Evolutionary conservation across 2,888 invertebrate species (phyloP).

Genomic region (Drosophila subquinaria): DNA sequence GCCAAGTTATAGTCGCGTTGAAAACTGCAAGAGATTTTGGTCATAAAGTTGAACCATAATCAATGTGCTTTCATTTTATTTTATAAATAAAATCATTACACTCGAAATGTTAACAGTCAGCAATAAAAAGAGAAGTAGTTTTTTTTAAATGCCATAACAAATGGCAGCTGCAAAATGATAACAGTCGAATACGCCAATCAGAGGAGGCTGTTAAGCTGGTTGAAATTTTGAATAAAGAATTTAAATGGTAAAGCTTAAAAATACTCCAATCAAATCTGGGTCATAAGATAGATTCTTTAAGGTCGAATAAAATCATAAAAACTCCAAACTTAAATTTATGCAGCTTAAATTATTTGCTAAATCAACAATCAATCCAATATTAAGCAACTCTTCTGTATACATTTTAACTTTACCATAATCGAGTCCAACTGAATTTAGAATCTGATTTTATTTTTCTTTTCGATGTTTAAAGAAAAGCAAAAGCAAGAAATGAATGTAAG

Average conservation of each 20-base stretch:
- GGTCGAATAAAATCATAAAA: not conserved
- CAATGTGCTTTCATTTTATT: slow-evolving; percentile 13
- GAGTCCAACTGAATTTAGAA: slow-evolving; percentile 12
- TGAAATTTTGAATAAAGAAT: not conserved
- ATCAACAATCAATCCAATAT: not conserved
- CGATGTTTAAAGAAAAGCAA: not conserved
- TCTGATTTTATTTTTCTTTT: not conserved
- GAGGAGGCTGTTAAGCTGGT: not conserved
- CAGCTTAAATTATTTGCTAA: not conserved
- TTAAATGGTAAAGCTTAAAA: not conserved
- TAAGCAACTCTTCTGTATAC: not conserved
- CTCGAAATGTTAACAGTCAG: slow-evolving; percentile 11
- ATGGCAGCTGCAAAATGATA: slow-evolving; percentile 10
- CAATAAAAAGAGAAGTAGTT: slow-evolving; percentile 7
- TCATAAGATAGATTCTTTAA: too few relatives aligned
- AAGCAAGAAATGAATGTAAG: not conserved
- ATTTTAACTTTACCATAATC: not conserved
- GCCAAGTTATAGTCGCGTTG: slow-evolving; percentile 3
- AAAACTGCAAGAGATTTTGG: slow-evolving; percentile 3
- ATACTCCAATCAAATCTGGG: not conserved
- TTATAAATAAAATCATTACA: slow-evolving; percentile 7
- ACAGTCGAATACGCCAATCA: slow-evolving; percentile 1
- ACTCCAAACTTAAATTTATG: not conserved
- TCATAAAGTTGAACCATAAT: slow-evolving; percentile 13
- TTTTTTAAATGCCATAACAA: slow-evolving; percentile 19